Evolutionary conservation across 2,797 vertebrate species (phyloP), one percentile per base, ranked within the genome.

Genomic region (Acanthurus lineatus): DNA sequence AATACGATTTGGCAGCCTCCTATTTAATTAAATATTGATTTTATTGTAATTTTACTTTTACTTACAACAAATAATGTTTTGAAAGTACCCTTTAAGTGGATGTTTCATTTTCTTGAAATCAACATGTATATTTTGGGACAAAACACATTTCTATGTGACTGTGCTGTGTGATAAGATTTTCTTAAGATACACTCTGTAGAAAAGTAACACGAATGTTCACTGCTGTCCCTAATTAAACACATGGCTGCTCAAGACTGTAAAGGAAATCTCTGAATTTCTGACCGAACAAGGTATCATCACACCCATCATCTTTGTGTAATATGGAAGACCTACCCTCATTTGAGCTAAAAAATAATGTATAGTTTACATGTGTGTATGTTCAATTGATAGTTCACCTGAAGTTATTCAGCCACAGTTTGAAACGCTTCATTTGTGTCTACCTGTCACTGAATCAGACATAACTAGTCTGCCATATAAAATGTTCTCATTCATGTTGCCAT

Each of bases 51-150:
- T 84, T 1, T 63, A 58, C 14, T 79, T 84, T 1, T 63, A 58
- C 14, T 20, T n/a, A 20, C 2, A 58, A 28, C 49, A 67, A 16
- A 9, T 28, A n/a, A 12, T 64, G 25, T 47, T 77, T 71, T 44
- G 22, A 52, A 2, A 4, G 11, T 38, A 20, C 66, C 59, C 2
- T 17, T 28, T 9, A 74, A 66, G 40, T 84, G 15, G 32, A 49
- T 69, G 28, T 73, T 40, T 22, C 12, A 35, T 60, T 79, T 79
- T 73, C 45, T 79, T 63, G 0, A 61, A 16, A 5, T 62, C 35
- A 81, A 11, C 77, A 8, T 88, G 63, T 79, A 57, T 79, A 81
- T 86, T 85, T 85, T 54, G 72, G 75, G 60, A 67, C 54, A 73
- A 32, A 76, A 45, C 19, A 5, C 25, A 58, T 77, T 59, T 80